Evolutionary conservation across 1,140 invertebrate genomes (phyloP).

Genomic region (Zaprionus camerounensis): DNA sequence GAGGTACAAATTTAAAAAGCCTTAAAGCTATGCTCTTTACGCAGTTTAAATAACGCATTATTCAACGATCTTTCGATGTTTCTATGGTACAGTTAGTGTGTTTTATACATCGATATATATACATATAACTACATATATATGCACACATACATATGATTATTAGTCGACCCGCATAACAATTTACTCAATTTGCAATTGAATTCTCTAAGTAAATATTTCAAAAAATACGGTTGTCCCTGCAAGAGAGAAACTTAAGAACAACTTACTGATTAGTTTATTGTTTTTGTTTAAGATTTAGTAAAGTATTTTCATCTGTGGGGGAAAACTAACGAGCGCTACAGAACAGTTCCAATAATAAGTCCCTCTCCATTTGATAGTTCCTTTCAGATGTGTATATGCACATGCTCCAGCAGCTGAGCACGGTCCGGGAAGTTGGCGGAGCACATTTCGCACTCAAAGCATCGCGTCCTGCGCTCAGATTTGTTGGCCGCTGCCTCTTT

Average conservation of each 20-base stretch:
- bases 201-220: conserved; percentile 46
- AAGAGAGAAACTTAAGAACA: conserved; percentile 36
- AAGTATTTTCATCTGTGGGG: not conserved
- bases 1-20: conserved; percentile 79
- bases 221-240: conserved; percentile 35
- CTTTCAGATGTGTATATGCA: conserved; percentile 91
- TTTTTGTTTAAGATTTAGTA: conserved; percentile 16
- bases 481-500: conserved; percentile 58
- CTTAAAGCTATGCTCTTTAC: conserved; percentile 66
- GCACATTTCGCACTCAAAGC: conserved; percentile 91
- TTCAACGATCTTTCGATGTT: conserved; percentile 63
- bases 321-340: conserved; percentile 11
- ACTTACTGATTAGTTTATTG: conserved; percentile 30
- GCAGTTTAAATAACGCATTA: conserved; percentile 72
- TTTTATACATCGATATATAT: conserved; percentile 21
- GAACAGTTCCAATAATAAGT: conserved; percentile 45
- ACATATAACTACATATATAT: conserved; percentile 22
- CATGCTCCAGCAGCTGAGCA: conserved; percentile 89
- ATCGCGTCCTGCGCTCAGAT: conserved; percentile 62
- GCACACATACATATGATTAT: conserved; percentile 24
- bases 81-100: conserved; percentile 45
- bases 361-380: conserved; percentile 21
- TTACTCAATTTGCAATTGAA: conserved; percentile 49
- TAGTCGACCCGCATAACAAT: conserved; percentile 28
- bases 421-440: conserved; percentile 89